phyloP scores from a whole-genome alignment of 2,888 invertebrate genomes.

The Crepidodera aurea region DNA sequence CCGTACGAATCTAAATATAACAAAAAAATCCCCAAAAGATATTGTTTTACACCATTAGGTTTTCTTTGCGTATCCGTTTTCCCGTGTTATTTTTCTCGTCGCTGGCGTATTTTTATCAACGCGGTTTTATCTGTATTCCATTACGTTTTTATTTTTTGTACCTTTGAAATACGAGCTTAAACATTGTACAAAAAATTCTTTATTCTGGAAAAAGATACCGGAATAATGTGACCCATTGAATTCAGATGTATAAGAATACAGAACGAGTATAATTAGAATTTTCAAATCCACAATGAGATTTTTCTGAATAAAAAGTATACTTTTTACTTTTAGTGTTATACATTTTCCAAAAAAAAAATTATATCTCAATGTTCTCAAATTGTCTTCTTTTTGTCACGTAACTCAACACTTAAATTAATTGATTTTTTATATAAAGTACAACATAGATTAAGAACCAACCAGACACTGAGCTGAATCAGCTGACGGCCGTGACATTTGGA shows the following conservation, averaged over 20 bases:
- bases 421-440: no score
- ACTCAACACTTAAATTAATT: no score
- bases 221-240: not conserved
- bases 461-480: no score
- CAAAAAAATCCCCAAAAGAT: constrained; percentile 5
- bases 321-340: no score
- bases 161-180: constrained; percentile 14
- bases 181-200: constrained; percentile 2
- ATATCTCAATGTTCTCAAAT: no score
- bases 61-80: constrained; percentile 16
- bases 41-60: constrained; percentile 21
- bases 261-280: no score
- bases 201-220: constrained; percentile 2
- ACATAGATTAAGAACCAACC: no score
- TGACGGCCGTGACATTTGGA: no score
- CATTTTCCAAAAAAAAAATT: no score
- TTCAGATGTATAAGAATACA: not conserved
- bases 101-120: constrained; percentile 15
- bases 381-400: no score
- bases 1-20: not conserved
- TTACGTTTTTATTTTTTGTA: constrained; percentile 11
- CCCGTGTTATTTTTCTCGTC: constrained; percentile 1
- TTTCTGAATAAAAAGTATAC: no score
- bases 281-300: no score
- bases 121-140: constrained; percentile 14